Evolutionary conservation across 2,888 invertebrate genomes (phyloP).

Genomic region (Oasisia sp.): DNA sequence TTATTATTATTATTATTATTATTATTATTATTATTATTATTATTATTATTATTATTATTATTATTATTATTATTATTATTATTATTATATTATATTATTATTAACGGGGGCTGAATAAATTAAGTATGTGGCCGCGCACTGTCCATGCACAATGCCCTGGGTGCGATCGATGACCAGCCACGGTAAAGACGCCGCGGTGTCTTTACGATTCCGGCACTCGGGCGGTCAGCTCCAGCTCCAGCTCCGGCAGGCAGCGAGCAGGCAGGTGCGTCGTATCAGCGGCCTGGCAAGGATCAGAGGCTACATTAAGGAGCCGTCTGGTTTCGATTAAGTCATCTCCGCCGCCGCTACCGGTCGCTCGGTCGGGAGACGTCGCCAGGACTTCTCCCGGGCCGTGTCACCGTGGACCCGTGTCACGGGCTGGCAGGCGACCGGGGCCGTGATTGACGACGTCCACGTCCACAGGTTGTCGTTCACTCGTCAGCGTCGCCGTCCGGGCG

Average conservation of each 20-base stretch:
- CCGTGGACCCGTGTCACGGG: background rate
- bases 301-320: constrained; percentile 4
- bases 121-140: too few relatives aligned
- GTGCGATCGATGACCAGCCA: background rate
- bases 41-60: too few relatives aligned
- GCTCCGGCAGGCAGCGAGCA: background rate
- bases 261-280: constrained; percentile 3
- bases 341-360: background rate
- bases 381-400: background rate
- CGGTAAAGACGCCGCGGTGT: background rate
- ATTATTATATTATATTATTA: too few relatives aligned
- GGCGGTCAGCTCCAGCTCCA: background rate
- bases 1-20: too few relatives aligned
- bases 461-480: background rate
- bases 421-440: background rate
- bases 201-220: background rate
- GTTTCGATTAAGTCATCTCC: constrained; percentile 10
- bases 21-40: too few relatives aligned
- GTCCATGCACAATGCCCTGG: background rate
- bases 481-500: background rate
- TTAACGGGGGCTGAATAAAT: too few relatives aligned
- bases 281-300: constrained; percentile 17
- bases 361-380: background rate
- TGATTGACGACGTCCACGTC: background rate
- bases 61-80: too few relatives aligned